phyloP scores from a whole-genome alignment of 2,888 invertebrate genomes.

The Anarsia innoxiella region DNA sequence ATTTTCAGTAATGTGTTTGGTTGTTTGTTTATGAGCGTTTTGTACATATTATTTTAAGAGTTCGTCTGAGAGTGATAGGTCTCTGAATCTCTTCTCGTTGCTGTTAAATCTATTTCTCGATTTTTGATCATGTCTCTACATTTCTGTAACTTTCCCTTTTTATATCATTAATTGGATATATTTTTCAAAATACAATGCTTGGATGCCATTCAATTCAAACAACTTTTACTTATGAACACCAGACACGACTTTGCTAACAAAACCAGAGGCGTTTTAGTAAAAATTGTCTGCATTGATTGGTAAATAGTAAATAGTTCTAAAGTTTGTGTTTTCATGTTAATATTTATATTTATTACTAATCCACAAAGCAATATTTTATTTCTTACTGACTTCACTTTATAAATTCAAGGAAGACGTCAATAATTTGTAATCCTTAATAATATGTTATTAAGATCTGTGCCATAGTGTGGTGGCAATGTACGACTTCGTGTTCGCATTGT shows the following conservation, averaged over 20 bases:
- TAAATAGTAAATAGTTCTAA: no score
- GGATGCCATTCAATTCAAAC: no score
- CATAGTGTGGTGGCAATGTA: slow-evolving; percentile 67
- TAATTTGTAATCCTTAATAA: slow-evolving; percentile 38
- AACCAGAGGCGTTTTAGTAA: no score
- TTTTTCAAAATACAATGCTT: no score
- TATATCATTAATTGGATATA: no score
- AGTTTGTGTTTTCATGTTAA: no score
- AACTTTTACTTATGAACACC: no score
- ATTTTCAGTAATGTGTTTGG: slow-evolving; percentile 31
- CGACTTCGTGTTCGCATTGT: slow-evolving; percentile 58
- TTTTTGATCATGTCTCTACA: slow-evolving; percentile 23
- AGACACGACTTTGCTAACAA: no score
- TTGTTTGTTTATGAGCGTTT: slow-evolving; percentile 67
- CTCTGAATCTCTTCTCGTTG: slow-evolving; percentile 64
- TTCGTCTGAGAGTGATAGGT: slow-evolving; percentile 68
- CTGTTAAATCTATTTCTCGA: slow-evolving; percentile 45
- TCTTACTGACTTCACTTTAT: slow-evolving; percentile 27
- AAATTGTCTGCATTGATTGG: no score
- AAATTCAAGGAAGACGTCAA: slow-evolving; percentile 38
- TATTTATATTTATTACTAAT: no score
- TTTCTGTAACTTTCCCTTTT: no score
- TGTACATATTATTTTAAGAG: slow-evolving; percentile 73
- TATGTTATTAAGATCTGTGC: slow-evolving; percentile 65
- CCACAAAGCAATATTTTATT: no score